phyloP scores from a whole-genome alignment of 23 tunicate genomes.

The Styela plicata region DNA sequence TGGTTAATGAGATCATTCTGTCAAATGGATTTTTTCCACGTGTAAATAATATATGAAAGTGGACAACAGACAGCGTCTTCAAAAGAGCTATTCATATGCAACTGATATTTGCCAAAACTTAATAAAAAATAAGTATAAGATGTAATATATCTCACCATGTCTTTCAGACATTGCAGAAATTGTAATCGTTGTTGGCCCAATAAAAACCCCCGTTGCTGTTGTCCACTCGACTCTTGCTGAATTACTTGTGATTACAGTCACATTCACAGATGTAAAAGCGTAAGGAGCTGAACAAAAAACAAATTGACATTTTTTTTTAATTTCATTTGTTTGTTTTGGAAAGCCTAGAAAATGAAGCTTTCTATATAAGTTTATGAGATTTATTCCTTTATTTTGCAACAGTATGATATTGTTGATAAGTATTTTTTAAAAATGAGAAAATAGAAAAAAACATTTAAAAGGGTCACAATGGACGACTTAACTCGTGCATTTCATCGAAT shows the following conservation, averaged over 20 bases:
- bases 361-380: not conserved
- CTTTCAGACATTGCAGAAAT: not conserved
- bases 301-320: too few species aligned
- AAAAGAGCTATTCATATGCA: too few species aligned
- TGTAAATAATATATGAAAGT: too few species aligned
- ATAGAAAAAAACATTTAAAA: not conserved
- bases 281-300: constrained; percentile 20
- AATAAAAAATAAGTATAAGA: too few species aligned
- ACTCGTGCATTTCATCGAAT: not conserved
- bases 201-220: not conserved
- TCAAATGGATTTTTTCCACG: too few species aligned
- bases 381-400: not conserved
- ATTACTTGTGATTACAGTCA: not conserved
- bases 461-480: not conserved
- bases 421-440: not conserved
- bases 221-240: constrained; percentile 3
- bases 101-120: too few species aligned
- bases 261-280: not conserved
- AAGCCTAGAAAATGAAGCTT: too few species aligned
- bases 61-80: too few species aligned
- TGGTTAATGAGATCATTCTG: too few species aligned
- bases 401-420: not conserved
- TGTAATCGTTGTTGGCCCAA: constrained; percentile 19
- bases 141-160: not conserved
- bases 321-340: too few species aligned